Evolutionary conservation across 2,797 vertebrate species (phyloP).

Genomic region (Lepus oiostolus): DNA sequence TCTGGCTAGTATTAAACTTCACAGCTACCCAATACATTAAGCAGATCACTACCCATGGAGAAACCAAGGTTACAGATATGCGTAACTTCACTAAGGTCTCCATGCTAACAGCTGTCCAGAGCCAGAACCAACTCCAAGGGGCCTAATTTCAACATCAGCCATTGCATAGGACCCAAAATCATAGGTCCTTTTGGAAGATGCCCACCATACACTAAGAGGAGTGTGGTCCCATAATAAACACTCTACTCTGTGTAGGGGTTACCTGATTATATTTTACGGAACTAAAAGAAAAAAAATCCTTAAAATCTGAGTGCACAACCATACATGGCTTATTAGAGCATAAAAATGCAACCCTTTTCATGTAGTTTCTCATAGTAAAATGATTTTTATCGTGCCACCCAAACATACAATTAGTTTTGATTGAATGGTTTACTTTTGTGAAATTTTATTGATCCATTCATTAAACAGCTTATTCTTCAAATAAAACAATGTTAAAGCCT

Average conservation of each 20-base stretch:
- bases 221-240: conserved; percentile 43
- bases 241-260: conserved; percentile 4
- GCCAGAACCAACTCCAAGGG: neutral
- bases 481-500: conserved; percentile 81
- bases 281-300: conserved; percentile 73
- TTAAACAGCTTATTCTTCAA: conserved; percentile 80
- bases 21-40: neutral
- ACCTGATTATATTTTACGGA: conserved; percentile 71
- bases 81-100: neutral
- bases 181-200: neutral
- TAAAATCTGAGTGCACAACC: conserved; percentile 76
- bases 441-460: conserved; percentile 86
- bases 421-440: conserved; percentile 85
- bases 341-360: conserved; percentile 80
- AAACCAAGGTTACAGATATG: neutral
- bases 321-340: conserved; percentile 76
- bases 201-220: neutral
- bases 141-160: neutral
- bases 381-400: conserved; percentile 82
- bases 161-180: neutral
- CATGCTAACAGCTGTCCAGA: neutral
- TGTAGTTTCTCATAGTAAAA: conserved; percentile 82
- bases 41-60: neutral
- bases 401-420: conserved; percentile 87
- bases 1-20: neutral